Conservation (phyloP, 2,888 invertebrate species). For the Mimas tiliae region DNA sequence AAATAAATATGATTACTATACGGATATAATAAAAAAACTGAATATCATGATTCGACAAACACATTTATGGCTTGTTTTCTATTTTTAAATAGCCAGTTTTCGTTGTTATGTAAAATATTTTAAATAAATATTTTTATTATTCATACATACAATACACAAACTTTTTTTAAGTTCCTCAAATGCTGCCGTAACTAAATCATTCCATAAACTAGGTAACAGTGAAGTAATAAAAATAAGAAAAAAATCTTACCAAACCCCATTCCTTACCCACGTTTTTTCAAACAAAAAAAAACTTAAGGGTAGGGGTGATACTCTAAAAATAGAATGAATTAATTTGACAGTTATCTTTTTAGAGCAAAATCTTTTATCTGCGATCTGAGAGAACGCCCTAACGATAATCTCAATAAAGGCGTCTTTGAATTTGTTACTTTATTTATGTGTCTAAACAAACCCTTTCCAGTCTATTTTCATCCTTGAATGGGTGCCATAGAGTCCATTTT, state of each 20-base stretch:
- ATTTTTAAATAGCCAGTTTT: too few species aligned
- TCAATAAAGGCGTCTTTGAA: constrained; percentile 43
- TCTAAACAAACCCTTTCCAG: constrained; percentile 4
- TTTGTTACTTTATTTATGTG: constrained; percentile 33
- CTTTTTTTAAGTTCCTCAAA: not conserved
- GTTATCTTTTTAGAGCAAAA: constrained; percentile 66
- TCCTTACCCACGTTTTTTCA: constrained; percentile 75
- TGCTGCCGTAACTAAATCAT: constrained; percentile 48
- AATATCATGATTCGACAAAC: too few species aligned
- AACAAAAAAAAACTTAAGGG: constrained; percentile 57
- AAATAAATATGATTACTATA: too few species aligned
- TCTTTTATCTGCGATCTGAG: constrained; percentile 48
- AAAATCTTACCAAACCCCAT: constrained; percentile 37
- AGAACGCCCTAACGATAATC: constrained; percentile 67
- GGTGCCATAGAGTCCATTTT: not conserved
- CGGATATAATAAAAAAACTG: too few species aligned
- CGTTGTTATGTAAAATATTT: too few species aligned
- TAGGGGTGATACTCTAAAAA: constrained; percentile 64
- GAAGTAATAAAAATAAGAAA: constrained; percentile 31
- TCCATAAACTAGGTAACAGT: constrained; percentile 34
- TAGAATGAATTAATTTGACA: constrained; percentile 63
- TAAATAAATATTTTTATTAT: not conserved
- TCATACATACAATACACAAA: not conserved
- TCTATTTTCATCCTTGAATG: not conserved
- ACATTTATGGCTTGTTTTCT: too few species aligned